phyloP scores from a whole-genome alignment of 1,140 invertebrate species.

The Drosophila repleta region DNA sequence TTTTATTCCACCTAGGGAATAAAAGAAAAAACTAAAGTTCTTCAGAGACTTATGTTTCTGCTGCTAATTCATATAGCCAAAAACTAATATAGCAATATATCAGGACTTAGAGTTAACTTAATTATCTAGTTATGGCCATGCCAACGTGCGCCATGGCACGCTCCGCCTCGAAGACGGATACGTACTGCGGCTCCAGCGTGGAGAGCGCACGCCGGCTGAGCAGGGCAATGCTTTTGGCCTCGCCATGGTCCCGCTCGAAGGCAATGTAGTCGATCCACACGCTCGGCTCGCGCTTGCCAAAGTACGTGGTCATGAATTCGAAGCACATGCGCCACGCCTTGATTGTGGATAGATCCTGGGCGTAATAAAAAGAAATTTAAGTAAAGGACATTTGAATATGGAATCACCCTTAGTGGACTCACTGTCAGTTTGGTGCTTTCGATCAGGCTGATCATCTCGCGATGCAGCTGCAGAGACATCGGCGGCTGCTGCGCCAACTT shows the following conservation, averaged over 20 bases:
- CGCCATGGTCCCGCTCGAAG: constrained; percentile 76
- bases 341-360: constrained; percentile 47
- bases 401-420: neutral
- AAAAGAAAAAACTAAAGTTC: neutral
- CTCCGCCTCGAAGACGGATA: constrained; percentile 58
- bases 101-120: constrained; percentile 6
- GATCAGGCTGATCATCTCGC: constrained; percentile 68
- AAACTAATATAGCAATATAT: neutral
- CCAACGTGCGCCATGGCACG: constrained; percentile 60
- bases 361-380: neutral
- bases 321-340: constrained; percentile 70
- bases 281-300: constrained; percentile 66
- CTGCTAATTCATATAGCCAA: neutral
- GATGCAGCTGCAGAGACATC: constrained; percentile 67
- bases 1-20: neutral
- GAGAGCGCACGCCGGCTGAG: constrained; percentile 60
- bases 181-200: constrained; percentile 57
- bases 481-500: constrained; percentile 67
- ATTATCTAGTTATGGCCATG: constrained; percentile 40
- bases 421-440: constrained; percentile 47
- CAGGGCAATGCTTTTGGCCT: constrained; percentile 61
- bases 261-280: constrained; percentile 75
- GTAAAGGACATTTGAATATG: constrained; percentile 6
- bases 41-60: neutral
- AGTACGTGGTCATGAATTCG: constrained; percentile 67